Evolutionary conservation across 2,797 vertebrate species (phyloP).

Genomic region (Hippopotamyrus pictus): DNA sequence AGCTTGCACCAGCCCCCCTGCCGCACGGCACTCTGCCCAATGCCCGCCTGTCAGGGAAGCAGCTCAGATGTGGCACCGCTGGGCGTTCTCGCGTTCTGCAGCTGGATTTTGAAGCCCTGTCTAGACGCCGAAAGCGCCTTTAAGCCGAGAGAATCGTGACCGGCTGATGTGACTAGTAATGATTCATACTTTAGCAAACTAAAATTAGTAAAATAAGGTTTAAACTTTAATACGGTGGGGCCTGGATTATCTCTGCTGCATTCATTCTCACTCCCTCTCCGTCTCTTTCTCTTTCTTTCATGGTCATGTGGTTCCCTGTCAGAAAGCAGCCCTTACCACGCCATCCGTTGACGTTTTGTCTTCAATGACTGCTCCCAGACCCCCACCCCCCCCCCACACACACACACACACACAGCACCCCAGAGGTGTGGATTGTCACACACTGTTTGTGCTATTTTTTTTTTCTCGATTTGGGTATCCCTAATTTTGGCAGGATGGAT

Average conservation of each 20-base stretch:
- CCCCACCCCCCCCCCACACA: neutral
- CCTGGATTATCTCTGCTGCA: neutral
- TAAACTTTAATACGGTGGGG: neutral
- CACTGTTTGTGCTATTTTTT: neutral
- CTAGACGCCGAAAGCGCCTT: neutral
- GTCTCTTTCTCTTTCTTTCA: neutral
- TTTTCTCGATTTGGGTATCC: neutral
- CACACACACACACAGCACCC: neutral
- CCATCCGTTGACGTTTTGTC: neutral
- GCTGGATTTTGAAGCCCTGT: neutral
- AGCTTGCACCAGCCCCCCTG: neutral
- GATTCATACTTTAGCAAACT: neutral
- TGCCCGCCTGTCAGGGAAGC: neutral
- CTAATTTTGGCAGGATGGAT: neutral
- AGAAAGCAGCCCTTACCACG: neutral
- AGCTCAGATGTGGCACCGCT: neutral
- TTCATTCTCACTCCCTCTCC: neutral
- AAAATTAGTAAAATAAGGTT: neutral
- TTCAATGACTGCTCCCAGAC: neutral
- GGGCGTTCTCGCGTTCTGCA: neutral
- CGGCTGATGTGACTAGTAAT: neutral
- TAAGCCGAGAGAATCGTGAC: neutral
- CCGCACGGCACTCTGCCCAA: neutral
- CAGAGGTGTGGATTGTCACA: constrained; percentile 6
- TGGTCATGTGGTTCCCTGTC: neutral